Percentiles rank a stretch among this genome's conserved stretches.
phyloP scores from a whole-genome alignment of 2,888 invertebrate species.

The Portevinia maculata region DNA sequence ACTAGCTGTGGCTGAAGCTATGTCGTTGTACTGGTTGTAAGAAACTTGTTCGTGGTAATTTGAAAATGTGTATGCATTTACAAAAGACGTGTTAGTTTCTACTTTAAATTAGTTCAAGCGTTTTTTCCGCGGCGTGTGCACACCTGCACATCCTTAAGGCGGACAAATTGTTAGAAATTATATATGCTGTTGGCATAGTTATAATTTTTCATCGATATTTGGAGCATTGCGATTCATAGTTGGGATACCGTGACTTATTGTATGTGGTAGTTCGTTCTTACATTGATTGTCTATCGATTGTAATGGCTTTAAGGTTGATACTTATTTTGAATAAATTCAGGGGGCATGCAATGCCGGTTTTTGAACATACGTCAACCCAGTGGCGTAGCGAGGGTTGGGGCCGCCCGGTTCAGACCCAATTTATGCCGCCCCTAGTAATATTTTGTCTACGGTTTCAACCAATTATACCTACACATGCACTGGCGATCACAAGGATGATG shows the following conservation, averaged over 20 bases:
- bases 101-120: background rate
- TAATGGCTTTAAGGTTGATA: no score
- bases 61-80: constrained; percentile 62
- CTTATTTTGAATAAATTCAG: no score
- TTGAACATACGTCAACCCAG: no score
- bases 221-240: background rate
- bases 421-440: no score
- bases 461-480: no score
- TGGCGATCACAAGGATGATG: no score
- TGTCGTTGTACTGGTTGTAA: constrained; percentile 13
- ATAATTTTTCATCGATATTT: constrained; percentile 19
- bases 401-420: no score
- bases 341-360: no score
- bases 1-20: background rate
- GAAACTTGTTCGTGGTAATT: constrained; percentile 63
- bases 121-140: background rate
- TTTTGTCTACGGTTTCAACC: no score
- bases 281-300: no score
- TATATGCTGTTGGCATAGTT: constrained; percentile 24
- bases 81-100: constrained; percentile 55
- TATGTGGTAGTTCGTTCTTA: no score
- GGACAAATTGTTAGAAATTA: constrained; percentile 16
- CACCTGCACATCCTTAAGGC: background rate
- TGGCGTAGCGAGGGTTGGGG: no score
- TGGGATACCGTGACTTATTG: background rate